Evolutionary conservation across 2,888 invertebrate genomes (phyloP), one percentile per base, ranked within the genome.

Genomic region (Dorcus parallelipipedus): DNA sequence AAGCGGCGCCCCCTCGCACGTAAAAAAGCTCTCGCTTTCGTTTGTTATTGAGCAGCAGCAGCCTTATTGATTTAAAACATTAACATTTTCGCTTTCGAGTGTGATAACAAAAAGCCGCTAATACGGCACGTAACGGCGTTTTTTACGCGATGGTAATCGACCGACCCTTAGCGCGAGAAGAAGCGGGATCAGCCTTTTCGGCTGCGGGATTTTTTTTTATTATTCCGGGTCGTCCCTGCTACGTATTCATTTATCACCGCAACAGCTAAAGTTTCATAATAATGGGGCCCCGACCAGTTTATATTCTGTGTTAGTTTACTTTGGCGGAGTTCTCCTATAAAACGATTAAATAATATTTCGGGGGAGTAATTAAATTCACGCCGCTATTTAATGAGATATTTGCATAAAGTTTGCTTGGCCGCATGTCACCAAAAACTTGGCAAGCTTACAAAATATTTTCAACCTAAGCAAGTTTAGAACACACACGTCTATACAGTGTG

Each of bases 161-260:
- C 61, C 67, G 66, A 65, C 62, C 65, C 64, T 23, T 40, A 47
- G 55, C 59, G 54, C 57, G 54, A 55, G 20, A 33, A 33, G 26
- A 33, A 33, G 6, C 26, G 26, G 26, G 65, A 71, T 69, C 67
- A 66, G 56, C 67, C 60, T 69, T 72, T 71, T 69, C 65, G 65
- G 68, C 69, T 67, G 67, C 63, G 61, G 53, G 67, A 65, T 71
- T 72, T 72, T 73, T 26, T 71, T 67, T 69, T 68, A 67, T 66
- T 67, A 64, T 60, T 56, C 20, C 60, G 67, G 66, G 64, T 64
- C 67, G 64, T 68, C 64, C 68, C 64, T 56, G 66, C 70, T 63
- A 69, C 70, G 71, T 69, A 69, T 72, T 71, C 73, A 73, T 73
- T 73, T 72, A 73, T 73, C 73, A 73, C 68, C 68, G 67, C 67